Percentiles rank a stretch among this genome's conserved stretches.
phyloP scores from a whole-genome alignment of 2,888 invertebrate species.

The Chymomyza fuscimana region DNA sequence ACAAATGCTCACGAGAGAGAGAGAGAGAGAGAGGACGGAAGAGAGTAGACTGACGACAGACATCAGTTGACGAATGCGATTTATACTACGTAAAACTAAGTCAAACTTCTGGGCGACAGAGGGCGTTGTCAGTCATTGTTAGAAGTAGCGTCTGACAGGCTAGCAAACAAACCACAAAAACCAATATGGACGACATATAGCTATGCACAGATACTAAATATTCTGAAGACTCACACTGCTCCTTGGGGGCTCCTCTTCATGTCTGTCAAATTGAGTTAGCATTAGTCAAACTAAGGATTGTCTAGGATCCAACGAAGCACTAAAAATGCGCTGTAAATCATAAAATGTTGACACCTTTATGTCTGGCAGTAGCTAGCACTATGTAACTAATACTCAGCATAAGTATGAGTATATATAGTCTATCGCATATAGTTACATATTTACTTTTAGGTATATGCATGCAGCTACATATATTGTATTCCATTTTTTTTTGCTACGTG shows the following conservation, averaged over 20 bases:
- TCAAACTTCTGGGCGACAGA: neutral
- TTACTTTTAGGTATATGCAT: neutral
- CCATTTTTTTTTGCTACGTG: conserved; percentile 25
- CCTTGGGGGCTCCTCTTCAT: no score
- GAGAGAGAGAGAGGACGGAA: neutral
- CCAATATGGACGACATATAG: neutral
- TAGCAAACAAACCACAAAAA: conserved; percentile 5
- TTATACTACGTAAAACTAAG: neutral
- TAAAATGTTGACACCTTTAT: conserved; percentile 6
- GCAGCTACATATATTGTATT: neutral
- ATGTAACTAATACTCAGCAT: neutral
- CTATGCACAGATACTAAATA: no score
- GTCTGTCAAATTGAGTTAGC: conserved; percentile 45
- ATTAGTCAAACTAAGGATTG: conserved; percentile 49
- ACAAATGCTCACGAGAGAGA: neutral
- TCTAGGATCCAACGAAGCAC: conserved; percentile 35
- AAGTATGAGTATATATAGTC: conserved; percentile 5
- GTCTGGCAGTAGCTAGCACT: neutral
- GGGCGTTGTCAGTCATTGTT: neutral
- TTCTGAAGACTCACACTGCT: neutral
- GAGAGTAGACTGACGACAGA: neutral
- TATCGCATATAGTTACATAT: neutral
- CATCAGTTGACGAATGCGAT: neutral
- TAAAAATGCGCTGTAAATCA: conserved; percentile 31
- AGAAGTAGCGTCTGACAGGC: neutral